Evolutionary conservation across 37 sponge, comb jelly and placozoan genomes (phyloP).

Genomic region (Oscarella lobularis): DNA sequence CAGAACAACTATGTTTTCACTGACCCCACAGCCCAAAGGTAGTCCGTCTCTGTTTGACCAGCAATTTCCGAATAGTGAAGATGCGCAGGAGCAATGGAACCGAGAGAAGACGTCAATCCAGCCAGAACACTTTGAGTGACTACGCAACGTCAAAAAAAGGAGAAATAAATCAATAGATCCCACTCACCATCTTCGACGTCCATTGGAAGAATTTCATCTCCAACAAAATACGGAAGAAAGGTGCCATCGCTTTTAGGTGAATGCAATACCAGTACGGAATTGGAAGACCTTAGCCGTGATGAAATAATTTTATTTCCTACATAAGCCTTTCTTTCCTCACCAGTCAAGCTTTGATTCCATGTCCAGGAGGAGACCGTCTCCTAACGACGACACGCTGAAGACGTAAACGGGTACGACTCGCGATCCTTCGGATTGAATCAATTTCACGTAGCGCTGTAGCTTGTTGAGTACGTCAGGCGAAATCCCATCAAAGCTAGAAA

Average conservation of each 20-base stretch:
- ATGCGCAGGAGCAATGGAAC: not conserved
- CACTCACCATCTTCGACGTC: too few relatives aligned
- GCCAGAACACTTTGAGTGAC: not conserved
- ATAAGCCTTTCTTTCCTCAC: too few relatives aligned
- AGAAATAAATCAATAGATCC: too few relatives aligned
- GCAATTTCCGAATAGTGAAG: not conserved
- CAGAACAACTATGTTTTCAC: not conserved
- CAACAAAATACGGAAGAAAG: not conserved
- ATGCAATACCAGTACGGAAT: not conserved
- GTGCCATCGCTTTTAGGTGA: not conserved
- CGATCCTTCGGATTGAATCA: not conserved
- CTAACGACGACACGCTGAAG: not conserved
- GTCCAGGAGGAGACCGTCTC: not conserved
- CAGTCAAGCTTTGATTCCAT: not conserved
- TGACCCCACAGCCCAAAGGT: not conserved
- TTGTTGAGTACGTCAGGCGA: too few relatives aligned
- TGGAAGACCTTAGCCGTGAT: not conserved
- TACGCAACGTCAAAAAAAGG: not conserved
- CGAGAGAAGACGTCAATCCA: not conserved
- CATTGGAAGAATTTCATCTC: too few relatives aligned
- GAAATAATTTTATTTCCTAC: too few relatives aligned
- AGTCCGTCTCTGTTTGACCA: not conserved
- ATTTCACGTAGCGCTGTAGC: too few relatives aligned
- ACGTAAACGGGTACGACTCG: not conserved
- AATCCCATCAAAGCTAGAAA: too few relatives aligned